Conservation (phyloP, 2,113 vertebrate genomes). For the Alethe castanea region DNA sequence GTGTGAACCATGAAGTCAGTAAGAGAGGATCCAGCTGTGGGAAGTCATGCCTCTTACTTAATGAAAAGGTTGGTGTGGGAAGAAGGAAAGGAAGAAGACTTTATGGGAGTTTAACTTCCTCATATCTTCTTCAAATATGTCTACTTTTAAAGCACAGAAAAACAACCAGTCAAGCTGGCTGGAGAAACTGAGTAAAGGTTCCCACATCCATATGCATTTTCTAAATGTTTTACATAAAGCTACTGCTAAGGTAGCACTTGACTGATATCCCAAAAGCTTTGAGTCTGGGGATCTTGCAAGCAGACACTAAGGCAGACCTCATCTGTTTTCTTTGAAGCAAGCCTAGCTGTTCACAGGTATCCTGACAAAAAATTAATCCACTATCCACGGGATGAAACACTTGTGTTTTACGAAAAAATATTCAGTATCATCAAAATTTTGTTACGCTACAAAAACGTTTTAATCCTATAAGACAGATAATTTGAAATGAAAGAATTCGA, state of each 20-base stretch:
- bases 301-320: not conserved
- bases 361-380: not conserved
- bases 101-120: not conserved
- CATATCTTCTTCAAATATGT: not conserved
- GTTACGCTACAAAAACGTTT: not conserved
- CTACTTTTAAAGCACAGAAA: not conserved
- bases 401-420: not conserved
- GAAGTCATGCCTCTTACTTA: not conserved
- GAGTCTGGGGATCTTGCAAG: not conserved
- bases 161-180: not conserved
- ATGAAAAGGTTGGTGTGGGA: not conserved
- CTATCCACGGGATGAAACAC: not conserved
- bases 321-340: not conserved
- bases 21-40: not conserved
- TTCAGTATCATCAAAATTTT: not conserved
- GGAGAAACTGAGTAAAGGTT: not conserved
- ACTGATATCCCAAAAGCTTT: not conserved
- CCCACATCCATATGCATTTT: not conserved
- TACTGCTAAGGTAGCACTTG: not conserved
- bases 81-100: not conserved
- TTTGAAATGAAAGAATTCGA: not conserved
- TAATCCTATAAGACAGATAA: not conserved
- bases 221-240: not conserved
- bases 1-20: not conserved
- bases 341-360: not conserved